Base-by-base conservation (phyloP, 2,113 vertebrate species). In the Numenius arquata region DNA sequence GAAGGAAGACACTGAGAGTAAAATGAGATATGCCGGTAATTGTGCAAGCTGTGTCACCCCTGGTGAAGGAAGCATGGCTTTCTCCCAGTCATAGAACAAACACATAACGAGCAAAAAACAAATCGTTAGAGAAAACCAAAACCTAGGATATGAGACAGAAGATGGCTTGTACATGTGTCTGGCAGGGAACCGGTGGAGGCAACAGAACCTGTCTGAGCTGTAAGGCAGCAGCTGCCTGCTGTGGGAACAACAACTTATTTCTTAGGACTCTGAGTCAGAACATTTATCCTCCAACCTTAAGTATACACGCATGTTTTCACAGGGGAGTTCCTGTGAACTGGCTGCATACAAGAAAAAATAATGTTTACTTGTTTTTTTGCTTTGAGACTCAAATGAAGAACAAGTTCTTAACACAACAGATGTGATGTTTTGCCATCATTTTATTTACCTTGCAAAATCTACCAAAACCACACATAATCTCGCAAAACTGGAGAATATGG, bases 141-240 rank as follows among this genome's bases (percentile, higher is more conserved):
- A 29, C 29, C 20, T 14, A 11, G 50, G 88, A 74, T 25, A 17
- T 19, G 38, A 93, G 58, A 41, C 15, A 58, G 59, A 89, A 75
- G 50, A 23, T 7, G 6, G 34, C 66, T 89, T 93, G 41, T 79
- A 29, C 53, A 1, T 40, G 29, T 70, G 74, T 76, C 70, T 93
- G 85, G 80, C 89, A 88, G 71, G 58, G 53, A 88, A 71, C 20
- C 29, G 61, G 53, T 72, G 62, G 73, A 93, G 22, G 59, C 66
- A 92, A 30, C 15, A 56, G 86, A 92, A 59, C 29, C 77, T 55
- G 27, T 72, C 58, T 88, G 77, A 76, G 77, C 62, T 82, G 65
- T 56, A 73, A 87, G 53, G 86, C 83, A 90, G 77, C 74, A 72
- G 71, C 72, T 92, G 55, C 65, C 92, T 77, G 72, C 82, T 95